Evolutionary conservation across 2,797 vertebrate species (phyloP), one percentile per base, ranked within the genome.

Genomic region (Serranus cabrilla): DNA sequence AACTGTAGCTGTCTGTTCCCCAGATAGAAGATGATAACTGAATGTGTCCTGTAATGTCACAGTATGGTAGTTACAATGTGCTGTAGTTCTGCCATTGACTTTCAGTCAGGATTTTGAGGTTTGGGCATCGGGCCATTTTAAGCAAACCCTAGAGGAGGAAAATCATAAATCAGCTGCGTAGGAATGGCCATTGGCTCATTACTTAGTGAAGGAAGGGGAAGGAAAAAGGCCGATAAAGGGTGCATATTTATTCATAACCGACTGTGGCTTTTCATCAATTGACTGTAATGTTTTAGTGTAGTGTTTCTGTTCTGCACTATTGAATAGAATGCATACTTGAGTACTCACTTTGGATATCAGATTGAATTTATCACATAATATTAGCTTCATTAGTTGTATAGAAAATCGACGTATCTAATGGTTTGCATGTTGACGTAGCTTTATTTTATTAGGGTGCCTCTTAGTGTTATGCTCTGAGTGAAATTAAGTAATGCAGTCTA

Each of bases 71-170:
- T 3, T 31, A 31, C 27, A 3, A 31, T 31, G 27, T 6, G 0
- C 20, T 5, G 47, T 51, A 46, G 8, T 14, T 4, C 55, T 58
- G n/a, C 37, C 51, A 18, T 58, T 65, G 64, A 39, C n/a, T 62
- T 71, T 74, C 51, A 45, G 17, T 57, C 18, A 46, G 61, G 51
- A 56, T 57, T 56, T 45, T 64, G n/a, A 60, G 17, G n/a, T 72
- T 77, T 56, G 13, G 31, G 14, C 20, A 7, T 60, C 2, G 25
- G 34, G 50, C 58, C 71, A 55, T 37, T 27, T 42, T 18, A 45
- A 61, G 37, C 16, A 51, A 56, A 60, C 7, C 2, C 5, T 31
- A 5, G 11, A 49, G 16, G 11, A 42, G 12, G 46, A 74, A 10
- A 31, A 34, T 23, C 8, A 2, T 66, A 49, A 49, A 69, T 72